These are phyloP conservation scores for Drosophila planitibia DNA, from an alignment of 2,888 invertebrate species.

Conservation along the genomic window DNA sequence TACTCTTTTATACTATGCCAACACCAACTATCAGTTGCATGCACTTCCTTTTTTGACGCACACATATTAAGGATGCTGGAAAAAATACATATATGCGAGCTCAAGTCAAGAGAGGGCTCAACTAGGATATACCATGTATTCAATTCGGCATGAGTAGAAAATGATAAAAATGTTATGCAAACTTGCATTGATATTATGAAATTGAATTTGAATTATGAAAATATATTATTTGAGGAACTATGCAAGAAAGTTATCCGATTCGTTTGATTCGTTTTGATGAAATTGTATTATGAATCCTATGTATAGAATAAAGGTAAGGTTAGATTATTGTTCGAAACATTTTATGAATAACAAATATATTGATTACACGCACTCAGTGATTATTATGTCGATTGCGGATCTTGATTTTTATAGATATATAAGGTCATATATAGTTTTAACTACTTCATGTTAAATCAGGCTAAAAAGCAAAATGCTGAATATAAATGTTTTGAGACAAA, in stretches of 20 bases:
- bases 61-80: slow-evolving; percentile 2
- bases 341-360: neutral
- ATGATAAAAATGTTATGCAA: neutral
- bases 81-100: neutral
- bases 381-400: neutral
- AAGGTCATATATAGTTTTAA: neutral
- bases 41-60: slow-evolving; percentile 24
- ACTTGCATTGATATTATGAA: neutral
- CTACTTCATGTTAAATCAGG: slow-evolving; percentile 18
- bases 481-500: neutral
- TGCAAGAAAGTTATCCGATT: neutral
- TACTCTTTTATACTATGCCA: neutral
- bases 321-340: neutral
- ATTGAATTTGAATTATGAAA: neutral
- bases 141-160: neutral
- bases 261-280: neutral
- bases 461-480: neutral
- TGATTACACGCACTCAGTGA: neutral
- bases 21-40: slow-evolving; percentile 27
- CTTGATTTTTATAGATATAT: neutral
- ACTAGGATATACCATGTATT: slow-evolving; percentile 17
- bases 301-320: neutral
- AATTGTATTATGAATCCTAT: neutral
- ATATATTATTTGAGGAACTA: neutral
- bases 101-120: neutral